Evolutionary conservation across 35 echinoderm and acorn worm species (phyloP).

Genomic region (Eucidaris tribuloides): DNA sequence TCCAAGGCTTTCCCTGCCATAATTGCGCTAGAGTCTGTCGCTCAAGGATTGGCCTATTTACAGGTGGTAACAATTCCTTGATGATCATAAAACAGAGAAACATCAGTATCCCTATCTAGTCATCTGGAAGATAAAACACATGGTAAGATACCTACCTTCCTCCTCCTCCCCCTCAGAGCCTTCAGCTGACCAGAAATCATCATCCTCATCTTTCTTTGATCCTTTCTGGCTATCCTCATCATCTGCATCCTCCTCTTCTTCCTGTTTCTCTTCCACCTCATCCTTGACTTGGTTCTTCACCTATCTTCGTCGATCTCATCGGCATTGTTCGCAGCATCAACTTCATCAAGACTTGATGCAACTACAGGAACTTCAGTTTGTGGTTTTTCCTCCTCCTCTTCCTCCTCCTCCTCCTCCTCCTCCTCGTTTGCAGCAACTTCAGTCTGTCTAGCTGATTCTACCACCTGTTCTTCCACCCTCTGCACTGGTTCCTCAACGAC

Average conservation of each 20-base stretch:
- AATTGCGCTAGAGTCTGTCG: too few species aligned
- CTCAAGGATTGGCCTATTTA: too few species aligned
- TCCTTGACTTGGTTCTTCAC: neutral
- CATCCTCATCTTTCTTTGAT: conserved; percentile 6
- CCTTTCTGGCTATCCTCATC: neutral
- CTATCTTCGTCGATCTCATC: neutral
- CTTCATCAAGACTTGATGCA: neutral
- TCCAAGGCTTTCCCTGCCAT: too few species aligned
- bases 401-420: neutral
- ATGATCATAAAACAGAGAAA: too few species aligned
- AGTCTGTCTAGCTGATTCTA: conserved; percentile 15
- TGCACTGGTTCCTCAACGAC: conserved; percentile 5
- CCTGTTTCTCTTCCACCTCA: conserved; percentile 7
- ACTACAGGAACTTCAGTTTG: neutral
- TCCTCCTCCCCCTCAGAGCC: conserved; percentile 11
- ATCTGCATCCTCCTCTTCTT: conserved; percentile 7
- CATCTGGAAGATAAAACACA: too few species aligned
- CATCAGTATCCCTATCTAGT: too few species aligned
- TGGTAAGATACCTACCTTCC: neutral
- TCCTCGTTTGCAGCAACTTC: neutral
- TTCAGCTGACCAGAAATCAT: conserved; percentile 29
- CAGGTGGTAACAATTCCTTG: too few species aligned
- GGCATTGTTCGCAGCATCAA: neutral
- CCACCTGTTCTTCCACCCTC: conserved; percentile 23
- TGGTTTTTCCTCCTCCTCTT: neutral